phyloP scores from a whole-genome alignment of 2,888 invertebrate species.

The Saturnia japonica region DNA sequence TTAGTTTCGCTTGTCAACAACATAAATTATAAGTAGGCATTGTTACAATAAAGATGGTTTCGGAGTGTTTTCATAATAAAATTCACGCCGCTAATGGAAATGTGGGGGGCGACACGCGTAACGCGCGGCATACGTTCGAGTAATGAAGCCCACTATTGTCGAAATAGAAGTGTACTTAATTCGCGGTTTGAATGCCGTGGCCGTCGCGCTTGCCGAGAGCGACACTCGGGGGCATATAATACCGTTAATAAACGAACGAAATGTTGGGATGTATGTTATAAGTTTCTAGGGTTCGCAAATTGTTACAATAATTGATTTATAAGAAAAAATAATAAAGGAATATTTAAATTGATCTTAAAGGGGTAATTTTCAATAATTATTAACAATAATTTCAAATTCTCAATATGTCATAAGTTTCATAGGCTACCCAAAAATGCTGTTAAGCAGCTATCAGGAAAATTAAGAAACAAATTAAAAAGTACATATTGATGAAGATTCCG shows the following conservation, averaged over 20 bases:
- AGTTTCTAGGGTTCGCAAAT: conserved; percentile 19
- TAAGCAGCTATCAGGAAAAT: too few species aligned
- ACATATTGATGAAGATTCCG: neutral
- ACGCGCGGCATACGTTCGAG: conserved; percentile 71
- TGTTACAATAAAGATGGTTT: conserved; percentile 69
- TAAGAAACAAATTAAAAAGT: neutral
- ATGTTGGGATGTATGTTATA: conserved; percentile 38
- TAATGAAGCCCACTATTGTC: conserved; percentile 78
- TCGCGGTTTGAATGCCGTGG: conserved; percentile 59
- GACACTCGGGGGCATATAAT: conserved; percentile 55
- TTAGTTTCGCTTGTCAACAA: conserved; percentile 73
- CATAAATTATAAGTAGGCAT: conserved; percentile 76
- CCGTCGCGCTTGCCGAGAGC: conserved; percentile 47
- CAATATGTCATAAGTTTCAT: neutral
- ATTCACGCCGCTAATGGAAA: conserved; percentile 68
- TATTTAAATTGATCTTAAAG: too few species aligned
- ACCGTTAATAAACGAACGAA: conserved; percentile 53
- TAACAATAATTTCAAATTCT: too few species aligned
- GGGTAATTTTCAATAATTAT: too few species aligned
- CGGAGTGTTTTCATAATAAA: conserved; percentile 73
- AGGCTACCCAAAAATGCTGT: too few species aligned
- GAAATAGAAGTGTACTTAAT: conserved; percentile 70
- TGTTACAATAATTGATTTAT: neutral
- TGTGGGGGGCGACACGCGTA: conserved; percentile 70
- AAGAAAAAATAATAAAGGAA: neutral